These are phyloP conservation scores for Strix aluco DNA, from an alignment of 2,113 vertebrate genomes.

Conservation along the genomic window DNA sequence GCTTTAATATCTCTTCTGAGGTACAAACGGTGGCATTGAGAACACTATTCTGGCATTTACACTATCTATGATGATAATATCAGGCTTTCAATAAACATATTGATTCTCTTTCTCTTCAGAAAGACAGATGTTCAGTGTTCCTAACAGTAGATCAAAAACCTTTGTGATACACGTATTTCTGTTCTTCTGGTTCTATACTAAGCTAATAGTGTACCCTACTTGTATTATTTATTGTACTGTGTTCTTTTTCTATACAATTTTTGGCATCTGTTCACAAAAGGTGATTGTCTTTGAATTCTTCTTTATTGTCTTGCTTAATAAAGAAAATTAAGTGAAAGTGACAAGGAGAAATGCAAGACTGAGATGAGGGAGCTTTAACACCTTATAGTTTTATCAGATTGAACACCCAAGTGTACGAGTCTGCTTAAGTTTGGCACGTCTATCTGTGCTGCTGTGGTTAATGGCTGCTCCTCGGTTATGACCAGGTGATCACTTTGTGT, in stretches of 20 bases:
- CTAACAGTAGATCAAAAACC: neutral
- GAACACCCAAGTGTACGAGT: neutral
- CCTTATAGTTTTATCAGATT: accelerated
- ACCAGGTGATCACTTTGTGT: neutral
- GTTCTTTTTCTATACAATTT: neutral
- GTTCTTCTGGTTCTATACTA: neutral
- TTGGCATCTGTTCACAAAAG: neutral
- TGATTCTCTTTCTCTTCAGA: neutral
- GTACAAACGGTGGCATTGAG: neutral
- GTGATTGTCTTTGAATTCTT: neutral
- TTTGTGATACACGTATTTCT: neutral
- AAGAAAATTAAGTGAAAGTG: neutral
- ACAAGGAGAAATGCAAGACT: neutral
- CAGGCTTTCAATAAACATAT: neutral
- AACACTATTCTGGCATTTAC: neutral
- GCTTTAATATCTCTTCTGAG: neutral
- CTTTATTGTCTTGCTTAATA: neutral
- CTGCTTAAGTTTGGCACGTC: neutral
- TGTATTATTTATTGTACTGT: neutral
- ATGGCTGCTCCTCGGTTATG: neutral
- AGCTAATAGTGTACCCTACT: neutral
- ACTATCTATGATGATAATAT: neutral
- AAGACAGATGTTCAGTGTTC: neutral
- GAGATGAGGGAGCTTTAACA: neutral
- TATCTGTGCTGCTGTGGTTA: neutral